Base-by-base conservation (phyloP, 2,888 invertebrate species). In the Palloptera scutellata region DNA sequence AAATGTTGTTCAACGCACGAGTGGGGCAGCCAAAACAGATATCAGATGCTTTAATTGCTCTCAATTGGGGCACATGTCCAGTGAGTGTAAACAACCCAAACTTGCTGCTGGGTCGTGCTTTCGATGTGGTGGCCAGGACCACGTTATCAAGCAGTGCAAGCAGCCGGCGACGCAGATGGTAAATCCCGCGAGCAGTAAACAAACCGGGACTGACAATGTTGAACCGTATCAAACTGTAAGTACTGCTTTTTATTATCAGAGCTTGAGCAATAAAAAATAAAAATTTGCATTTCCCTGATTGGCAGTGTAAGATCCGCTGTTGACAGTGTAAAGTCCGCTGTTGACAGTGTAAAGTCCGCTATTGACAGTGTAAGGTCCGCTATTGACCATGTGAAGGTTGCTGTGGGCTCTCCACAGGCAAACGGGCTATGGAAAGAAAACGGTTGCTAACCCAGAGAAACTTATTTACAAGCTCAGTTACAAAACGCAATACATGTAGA, bases 1-100 rank as follows among this genome's bases (percentile, higher is more conserved):
- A 53, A 51, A 20, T 48, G 9, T 9, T 11, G 12, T n/a, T 42
- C 64, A 60, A 15, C 42, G 42, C 69, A 79, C 80, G 1, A 78
- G 77, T 66, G 42, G n/a, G 2, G 20, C 52, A 20, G 17, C 52
- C 48, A 51, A 61, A 13, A 1, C 61, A 59, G 48, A 66, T 10
- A 4, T 17, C 1, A 12, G 64, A 17, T 71, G 65, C 45, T 71
- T 59, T 57, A 71, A 71, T 64, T 71, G 69, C 48, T 67, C 67
- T 1, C 53, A n/a, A n/a, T 64, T 58, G 52, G 64, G 64, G 19
- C 61, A 68, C n/a, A 20, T 64, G 9, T 17, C 52, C 12, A 42
- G 17, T 48, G 52, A 63, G 41, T 67, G 67, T 45, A 62, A 53
- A 40, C 58, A 67, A 13, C 67, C 67, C 12, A 68, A 51, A 41